Evolutionary conservation across 2,888 invertebrate genomes (phyloP), one percentile per base, ranked within the genome.

Genomic region (Trissolcus brochymenae): DNA sequence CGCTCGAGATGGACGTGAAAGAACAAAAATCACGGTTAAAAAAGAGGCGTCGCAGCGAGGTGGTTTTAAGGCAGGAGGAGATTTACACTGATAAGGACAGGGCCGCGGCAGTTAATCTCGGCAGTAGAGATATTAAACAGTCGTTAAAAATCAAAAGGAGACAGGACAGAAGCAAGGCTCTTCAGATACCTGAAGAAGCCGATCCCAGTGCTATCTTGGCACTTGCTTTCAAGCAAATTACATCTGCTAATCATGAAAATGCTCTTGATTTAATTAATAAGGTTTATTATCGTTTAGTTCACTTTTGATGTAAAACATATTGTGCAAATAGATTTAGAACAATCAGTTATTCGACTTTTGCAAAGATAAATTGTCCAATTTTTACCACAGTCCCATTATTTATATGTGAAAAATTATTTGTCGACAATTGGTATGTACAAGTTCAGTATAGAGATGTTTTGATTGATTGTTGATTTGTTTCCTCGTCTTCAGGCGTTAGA

Each of bases 71-170:
- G 0, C 86, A 90, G 73, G 95, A 96, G 81, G 96, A 96, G 85
- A 89, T 95, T 19, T 97, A 96, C 84, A 96, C 96, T 17, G 97
- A 97, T 87, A 97, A 97, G 85, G 96, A 96, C 87, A 91, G 97
- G 6, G 97, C 96, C 0, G 96, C 97, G 0, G 96, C 96, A 0
- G 96, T 96, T 14, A 95, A 95, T 84, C 88, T 95, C 92, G 95
- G 95, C 0, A 94, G 93, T n/a, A 93, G 93, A 78, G 96, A 97
- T 86, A 96, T 97, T 78, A 97, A 97, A 85, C 94, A 95, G 81
- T 95, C 95, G 41, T 89, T 96, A 79, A 95, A 93, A 85, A 90
- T 95, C 82, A 96, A 96, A 85, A 92, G 94, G 82, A 93, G 94
- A 80, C 93, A 94, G 78, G 96, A 96, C 85, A 92, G 94, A 25